phyloP scores from a whole-genome alignment of 2,797 vertebrate species.

The Margarornis squamiger region DNA sequence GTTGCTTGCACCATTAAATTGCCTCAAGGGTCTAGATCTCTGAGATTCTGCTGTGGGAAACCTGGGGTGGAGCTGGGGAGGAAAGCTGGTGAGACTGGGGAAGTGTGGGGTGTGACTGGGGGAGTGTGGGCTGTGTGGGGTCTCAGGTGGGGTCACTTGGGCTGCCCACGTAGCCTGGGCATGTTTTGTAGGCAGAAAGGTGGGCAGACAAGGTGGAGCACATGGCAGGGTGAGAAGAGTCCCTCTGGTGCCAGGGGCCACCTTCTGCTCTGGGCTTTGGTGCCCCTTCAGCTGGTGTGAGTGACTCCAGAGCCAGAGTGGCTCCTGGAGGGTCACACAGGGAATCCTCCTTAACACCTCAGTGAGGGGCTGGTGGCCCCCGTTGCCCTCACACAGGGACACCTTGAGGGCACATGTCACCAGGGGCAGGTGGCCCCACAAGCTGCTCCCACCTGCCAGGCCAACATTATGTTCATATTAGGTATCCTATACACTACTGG shows the following conservation, averaged over 20 bases:
- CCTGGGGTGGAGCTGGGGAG: not conserved
- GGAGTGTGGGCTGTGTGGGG: no score
- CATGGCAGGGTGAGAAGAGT: not conserved
- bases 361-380: no score
- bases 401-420: no score
- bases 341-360: no score
- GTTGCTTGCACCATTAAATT: not conserved
- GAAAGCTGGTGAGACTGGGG: not conserved
- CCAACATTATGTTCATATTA: not conserved
- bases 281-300: not conserved
- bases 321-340: no score
- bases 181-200: not conserved
- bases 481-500: accelerated
- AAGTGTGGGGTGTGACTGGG: no score
- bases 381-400: no score
- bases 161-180: not conserved
- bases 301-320: not conserved
- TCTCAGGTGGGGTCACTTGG: no score
- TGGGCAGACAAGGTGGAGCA: not conserved
- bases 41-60: not conserved
- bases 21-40: not conserved
- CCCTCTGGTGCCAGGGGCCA: no score
- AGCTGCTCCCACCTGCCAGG: no score
- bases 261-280: not conserved
- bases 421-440: no score